Evolutionary conservation across 1,140 invertebrate genomes (phyloP), one percentile per base, ranked within the genome.

Genomic region (Drosophila sulfurigaster): DNA sequence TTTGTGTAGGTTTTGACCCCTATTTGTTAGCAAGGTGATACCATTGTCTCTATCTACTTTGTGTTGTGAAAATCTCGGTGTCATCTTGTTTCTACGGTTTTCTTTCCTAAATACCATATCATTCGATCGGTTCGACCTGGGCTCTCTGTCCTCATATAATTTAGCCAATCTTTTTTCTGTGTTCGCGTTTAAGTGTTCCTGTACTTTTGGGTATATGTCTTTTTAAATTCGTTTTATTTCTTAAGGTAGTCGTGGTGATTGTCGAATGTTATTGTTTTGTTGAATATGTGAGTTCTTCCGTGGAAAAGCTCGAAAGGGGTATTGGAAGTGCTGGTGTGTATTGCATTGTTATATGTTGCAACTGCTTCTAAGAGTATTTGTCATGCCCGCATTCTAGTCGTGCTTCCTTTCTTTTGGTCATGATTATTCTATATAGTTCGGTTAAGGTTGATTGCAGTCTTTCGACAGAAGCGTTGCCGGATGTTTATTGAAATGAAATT

Each of bases 241-340:
- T n/a, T 66, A 49, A 62, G 45, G 59, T 62, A 62, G 8, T 48
- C 46, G 46, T 62, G 59, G 45, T 45, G 64, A 28, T 58, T 49
- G 45, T 51, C 30, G 54, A 58, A 67, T 67, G 41, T 66, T 48
- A 66, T 57, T 35, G 64, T 67, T 67, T 68, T 68, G 46, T 52
- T 59, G 56, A 59, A 59, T 59, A 68, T 28, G 32, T 41, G 54
- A 52, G 49, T 45, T 65, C 25, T 54, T 32, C 28, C 51, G 28
- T n/a, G 13, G 8, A 35, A 56, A 10, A 56, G 52, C 32, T 56
- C 52, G 3, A 56, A 38, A 35, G 52, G 52, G 30, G 13, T 56
- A 15, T 35, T 38, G 15, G 30, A 15, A 38, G 30, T 56, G 32
- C 28, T 15, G 30, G 52, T 38, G 15, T 35, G 52, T 13, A 56